Evolutionary conservation across 2,797 vertebrate species (phyloP).

Genomic region (Tiaroga cobitis): DNA sequence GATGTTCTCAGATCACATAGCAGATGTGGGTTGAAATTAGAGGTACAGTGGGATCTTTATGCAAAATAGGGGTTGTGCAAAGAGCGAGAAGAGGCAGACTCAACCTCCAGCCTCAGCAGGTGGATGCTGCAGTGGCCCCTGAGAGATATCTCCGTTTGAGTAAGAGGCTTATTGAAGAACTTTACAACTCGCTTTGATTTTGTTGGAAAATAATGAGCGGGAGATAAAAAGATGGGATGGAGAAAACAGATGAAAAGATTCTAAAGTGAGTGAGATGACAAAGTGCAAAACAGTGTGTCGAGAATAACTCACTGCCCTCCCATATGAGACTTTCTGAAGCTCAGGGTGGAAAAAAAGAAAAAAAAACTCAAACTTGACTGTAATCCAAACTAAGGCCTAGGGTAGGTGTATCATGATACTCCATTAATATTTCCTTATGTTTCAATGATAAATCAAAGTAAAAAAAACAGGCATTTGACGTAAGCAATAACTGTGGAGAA

Average conservation of each 20-base stretch:
- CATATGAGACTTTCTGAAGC: not conserved
- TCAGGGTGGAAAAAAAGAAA: not conserved
- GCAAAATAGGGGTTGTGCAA: slow-evolving; percentile 13
- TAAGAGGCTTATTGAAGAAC: slow-evolving; percentile 1
- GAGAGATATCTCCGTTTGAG: slow-evolving; percentile 25
- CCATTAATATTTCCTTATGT: slow-evolving; percentile 5
- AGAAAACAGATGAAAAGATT: slow-evolving; percentile 23
- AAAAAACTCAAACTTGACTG: not conserved
- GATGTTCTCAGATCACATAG: slow-evolving; percentile 35
- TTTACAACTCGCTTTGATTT: slow-evolving; percentile 41
- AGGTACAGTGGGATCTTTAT: not conserved
- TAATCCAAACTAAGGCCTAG: not conserved
- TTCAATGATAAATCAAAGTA: slow-evolving; percentile 18
- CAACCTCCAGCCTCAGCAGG: slow-evolving; percentile 31
- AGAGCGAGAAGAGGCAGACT: not conserved
- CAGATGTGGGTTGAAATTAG: slow-evolving; percentile 33
- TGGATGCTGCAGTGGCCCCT: slow-evolving; percentile 4
- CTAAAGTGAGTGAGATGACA: slow-evolving; percentile 30
- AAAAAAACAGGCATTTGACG: not conserved
- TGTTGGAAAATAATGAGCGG: slow-evolving; percentile 30
- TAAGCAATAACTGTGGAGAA: not conserved
- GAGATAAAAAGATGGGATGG: slow-evolving; percentile 17
- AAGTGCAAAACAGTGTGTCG: not conserved
- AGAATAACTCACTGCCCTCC: not conserved
- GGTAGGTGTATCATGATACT: not conserved